Conservation (phyloP, 2,797 vertebrate species). For the Bucorvus abyssinicus region DNA sequence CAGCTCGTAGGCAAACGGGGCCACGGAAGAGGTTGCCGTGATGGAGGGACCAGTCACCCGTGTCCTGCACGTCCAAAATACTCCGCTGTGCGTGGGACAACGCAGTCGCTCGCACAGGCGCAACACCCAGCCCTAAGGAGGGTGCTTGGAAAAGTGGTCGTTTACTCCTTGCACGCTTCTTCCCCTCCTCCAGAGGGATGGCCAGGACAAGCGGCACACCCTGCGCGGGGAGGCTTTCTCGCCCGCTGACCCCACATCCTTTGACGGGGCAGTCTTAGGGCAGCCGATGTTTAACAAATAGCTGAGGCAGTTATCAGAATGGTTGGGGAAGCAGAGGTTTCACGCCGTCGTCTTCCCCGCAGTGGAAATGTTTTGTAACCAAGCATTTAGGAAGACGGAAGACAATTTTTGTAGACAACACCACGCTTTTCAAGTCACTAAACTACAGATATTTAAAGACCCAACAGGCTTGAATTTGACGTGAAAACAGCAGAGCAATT, state of each 20-base stretch:
- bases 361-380: constrained; percentile 33
- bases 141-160: background rate
- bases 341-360: background rate
- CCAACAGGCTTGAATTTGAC: background rate
- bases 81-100: background rate
- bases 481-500: constrained; percentile 9
- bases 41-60: background rate
- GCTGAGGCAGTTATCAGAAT: background rate
- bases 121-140: background rate
- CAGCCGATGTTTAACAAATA: background rate
- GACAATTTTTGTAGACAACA: background rate
- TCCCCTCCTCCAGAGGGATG: background rate
- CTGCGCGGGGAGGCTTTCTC: background rate
- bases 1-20: background rate
- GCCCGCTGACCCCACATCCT: background rate
- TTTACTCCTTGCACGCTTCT: background rate
- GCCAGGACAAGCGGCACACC: background rate
- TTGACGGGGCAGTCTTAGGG: background rate
- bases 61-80: background rate
- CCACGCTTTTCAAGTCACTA: background rate
- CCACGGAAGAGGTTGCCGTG: background rate
- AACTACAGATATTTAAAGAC: background rate
- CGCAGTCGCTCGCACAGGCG: background rate
- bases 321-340: background rate
- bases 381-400: background rate